Conservation (phyloP, 1,140 invertebrate species). For the Chrysoperla carnea region DNA sequence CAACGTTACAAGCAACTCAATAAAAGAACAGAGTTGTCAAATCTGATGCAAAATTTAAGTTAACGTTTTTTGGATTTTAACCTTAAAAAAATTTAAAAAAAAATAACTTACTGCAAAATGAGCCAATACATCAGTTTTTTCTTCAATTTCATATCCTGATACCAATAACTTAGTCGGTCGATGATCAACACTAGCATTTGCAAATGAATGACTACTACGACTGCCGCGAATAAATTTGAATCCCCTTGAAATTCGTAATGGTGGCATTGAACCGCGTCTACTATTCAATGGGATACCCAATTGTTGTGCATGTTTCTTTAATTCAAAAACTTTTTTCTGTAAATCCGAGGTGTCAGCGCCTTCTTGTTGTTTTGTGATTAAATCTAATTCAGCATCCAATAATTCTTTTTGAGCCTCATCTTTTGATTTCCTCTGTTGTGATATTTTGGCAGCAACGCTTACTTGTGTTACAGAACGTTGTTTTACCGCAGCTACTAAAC, state of each 20-base stretch:
- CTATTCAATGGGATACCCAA: neutral
- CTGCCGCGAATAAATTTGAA: slow-evolving; percentile 2
- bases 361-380: slow-evolving; percentile 67
- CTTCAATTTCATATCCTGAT: slow-evolving; percentile 55
- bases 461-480: slow-evolving; percentile 8
- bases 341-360: slow-evolving; percentile 57
- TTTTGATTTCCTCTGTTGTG: slow-evolving; percentile 27
- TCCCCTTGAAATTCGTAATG: slow-evolving; percentile 1
- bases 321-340: slow-evolving; percentile 47
- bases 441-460: slow-evolving; percentile 20
- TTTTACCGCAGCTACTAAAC: slow-evolving; percentile 31
- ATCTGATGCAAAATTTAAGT: too few relatives aligned
- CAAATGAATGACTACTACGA: slow-evolving; percentile 14
- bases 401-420: slow-evolving; percentile 66
- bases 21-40: too few relatives aligned
- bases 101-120: slow-evolving; percentile 48
- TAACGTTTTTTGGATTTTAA: too few relatives aligned
- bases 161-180: slow-evolving; percentile 61
- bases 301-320: slow-evolving; percentile 38
- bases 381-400: slow-evolving; percentile 72
- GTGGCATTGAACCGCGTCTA: neutral
- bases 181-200: slow-evolving; percentile 56
- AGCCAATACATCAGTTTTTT: slow-evolving; percentile 44
- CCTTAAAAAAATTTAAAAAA: too few relatives aligned
- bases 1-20: too few relatives aligned